A percentile compares a stretch with the other conserved stretches of the same genome.
These are phyloP conservation scores for Drosophila mauritiana DNA, from an alignment of 1,140 invertebrate species.

Conservation along the genomic window DNA sequence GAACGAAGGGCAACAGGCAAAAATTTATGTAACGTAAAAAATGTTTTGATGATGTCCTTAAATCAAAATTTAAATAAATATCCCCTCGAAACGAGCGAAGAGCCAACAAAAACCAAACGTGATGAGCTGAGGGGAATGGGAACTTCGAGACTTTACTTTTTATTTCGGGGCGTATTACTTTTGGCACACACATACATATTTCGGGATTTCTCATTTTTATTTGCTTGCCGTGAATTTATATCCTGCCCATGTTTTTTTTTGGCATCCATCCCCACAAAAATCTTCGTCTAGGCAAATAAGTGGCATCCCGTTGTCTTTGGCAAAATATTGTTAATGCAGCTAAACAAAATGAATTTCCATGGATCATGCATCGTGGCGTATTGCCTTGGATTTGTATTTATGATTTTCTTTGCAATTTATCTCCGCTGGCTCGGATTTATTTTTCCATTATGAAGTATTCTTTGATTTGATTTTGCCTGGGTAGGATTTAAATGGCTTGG, in stretches of 20 bases:
- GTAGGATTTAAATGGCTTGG: constrained; percentile 3
- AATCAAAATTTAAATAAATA: constrained; percentile 83
- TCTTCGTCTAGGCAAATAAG: constrained; percentile 36
- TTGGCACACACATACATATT: constrained; percentile 12
- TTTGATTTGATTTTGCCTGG: constrained; percentile 48
- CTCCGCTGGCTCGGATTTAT: constrained; percentile 48
- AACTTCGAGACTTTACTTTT: constrained; percentile 36
- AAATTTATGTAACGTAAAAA: constrained; percentile 81
- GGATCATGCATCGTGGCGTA: constrained; percentile 70
- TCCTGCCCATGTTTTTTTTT: constrained; percentile 63
- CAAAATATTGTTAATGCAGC: constrained; percentile 54
- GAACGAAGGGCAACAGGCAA: constrained; percentile 39
- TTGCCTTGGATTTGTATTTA: constrained; percentile 74
- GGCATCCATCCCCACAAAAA: constrained; percentile 50
- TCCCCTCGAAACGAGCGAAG: constrained; percentile 53
- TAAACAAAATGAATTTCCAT: constrained; percentile 63
- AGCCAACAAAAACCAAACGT: constrained; percentile 5
- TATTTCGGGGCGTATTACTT: constrained; percentile 59
- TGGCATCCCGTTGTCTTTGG: constrained; percentile 63
- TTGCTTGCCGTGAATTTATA: constrained; percentile 67
- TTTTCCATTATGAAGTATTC: constrained; percentile 69
- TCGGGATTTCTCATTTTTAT: constrained; percentile 53
- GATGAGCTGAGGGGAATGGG: background rate
- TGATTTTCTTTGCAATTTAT: constrained; percentile 54
- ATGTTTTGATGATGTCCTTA: constrained; percentile 80